Evolutionary conservation across 2,888 invertebrate species (phyloP).

Genomic region (Agriotes lineatus): DNA sequence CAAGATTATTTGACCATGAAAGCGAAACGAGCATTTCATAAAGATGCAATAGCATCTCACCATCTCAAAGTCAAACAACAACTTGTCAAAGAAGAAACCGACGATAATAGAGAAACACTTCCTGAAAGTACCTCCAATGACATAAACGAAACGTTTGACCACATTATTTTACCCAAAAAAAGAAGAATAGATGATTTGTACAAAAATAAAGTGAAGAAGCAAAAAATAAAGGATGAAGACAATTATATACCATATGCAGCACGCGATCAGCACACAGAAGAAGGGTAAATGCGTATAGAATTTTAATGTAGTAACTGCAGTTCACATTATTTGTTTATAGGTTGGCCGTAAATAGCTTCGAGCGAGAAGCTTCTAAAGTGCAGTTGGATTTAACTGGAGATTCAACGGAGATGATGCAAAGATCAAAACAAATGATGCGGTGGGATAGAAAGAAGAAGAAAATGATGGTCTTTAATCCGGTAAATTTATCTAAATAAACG

Average conservation of each 20-base stretch:
- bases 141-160: slow-evolving; percentile 71
- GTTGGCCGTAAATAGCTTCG: slow-evolving; percentile 84
- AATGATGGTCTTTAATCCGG: slow-evolving; percentile 82
- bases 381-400: slow-evolving; percentile 89
- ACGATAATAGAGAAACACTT: slow-evolving; percentile 54
- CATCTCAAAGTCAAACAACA: slow-evolving; percentile 64
- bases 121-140: slow-evolving; percentile 68
- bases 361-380: slow-evolving; percentile 81
- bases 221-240: slow-evolving; percentile 76
- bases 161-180: slow-evolving; percentile 70
- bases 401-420: slow-evolving; percentile 75
- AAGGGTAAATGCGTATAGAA: slow-evolving; percentile 71
- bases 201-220: slow-evolving; percentile 71
- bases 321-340: too few relatives aligned
- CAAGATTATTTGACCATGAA: slow-evolving; percentile 88
- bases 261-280: slow-evolving; percentile 86
- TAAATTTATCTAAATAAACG: slow-evolving; percentile 56
- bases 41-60: slow-evolving; percentile 69
- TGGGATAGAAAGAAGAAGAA: slow-evolving; percentile 98
- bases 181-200: slow-evolving; percentile 71
- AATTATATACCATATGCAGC: slow-evolving; percentile 90
- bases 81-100: slow-evolving; percentile 50
- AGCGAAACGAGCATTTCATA: slow-evolving; percentile 82
- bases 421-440: slow-evolving; percentile 74
- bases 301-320: too few relatives aligned